A percentile compares a stretch with the other conserved stretches of the same genome.
phyloP scores from a whole-genome alignment of 2,888 invertebrate species.

The Ectobius pallidus region DNA sequence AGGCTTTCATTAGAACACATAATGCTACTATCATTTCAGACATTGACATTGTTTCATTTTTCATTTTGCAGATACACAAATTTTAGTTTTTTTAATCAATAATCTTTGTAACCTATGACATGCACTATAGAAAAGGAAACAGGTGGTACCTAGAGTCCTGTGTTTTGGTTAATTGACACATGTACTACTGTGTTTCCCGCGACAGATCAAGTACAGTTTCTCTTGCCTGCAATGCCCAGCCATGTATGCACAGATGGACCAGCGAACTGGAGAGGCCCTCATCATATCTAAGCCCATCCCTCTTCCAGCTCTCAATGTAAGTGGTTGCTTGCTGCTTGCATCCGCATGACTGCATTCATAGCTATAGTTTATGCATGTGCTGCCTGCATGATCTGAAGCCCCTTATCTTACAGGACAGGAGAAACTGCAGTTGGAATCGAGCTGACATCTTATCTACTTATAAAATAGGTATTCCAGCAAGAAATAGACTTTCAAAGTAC shows the following conservation, averaged over 20 bases:
- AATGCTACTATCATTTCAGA: no score
- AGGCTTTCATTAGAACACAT: no score
- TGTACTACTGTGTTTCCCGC: not conserved
- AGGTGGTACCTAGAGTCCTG: no score
- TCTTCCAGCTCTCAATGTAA: constrained; percentile 78
- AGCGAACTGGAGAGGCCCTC: constrained; percentile 64
- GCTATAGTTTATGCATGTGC: constrained; percentile 1
- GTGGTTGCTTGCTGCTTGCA: constrained; percentile 49
- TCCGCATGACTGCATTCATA: constrained; percentile 4
- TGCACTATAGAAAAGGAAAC: no score
- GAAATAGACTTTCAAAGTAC: no score
- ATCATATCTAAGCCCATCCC: constrained; percentile 64
- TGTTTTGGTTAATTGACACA: no score
- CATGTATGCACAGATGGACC: constrained; percentile 66
- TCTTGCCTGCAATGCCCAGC: constrained; percentile 70
- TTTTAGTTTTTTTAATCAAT: no score
- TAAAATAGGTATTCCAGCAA: no score
- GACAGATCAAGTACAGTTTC: constrained; percentile 78
- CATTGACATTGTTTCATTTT: no score
- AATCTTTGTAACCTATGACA: no score
- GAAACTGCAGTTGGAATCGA: not conserved
- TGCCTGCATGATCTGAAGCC: not conserved
- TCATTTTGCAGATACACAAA: no score
- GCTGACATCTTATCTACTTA: not conserved
- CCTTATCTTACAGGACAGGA: not conserved